Conservation (phyloP, 2,113 vertebrate species). For the Lipophrys pholis region DNA sequence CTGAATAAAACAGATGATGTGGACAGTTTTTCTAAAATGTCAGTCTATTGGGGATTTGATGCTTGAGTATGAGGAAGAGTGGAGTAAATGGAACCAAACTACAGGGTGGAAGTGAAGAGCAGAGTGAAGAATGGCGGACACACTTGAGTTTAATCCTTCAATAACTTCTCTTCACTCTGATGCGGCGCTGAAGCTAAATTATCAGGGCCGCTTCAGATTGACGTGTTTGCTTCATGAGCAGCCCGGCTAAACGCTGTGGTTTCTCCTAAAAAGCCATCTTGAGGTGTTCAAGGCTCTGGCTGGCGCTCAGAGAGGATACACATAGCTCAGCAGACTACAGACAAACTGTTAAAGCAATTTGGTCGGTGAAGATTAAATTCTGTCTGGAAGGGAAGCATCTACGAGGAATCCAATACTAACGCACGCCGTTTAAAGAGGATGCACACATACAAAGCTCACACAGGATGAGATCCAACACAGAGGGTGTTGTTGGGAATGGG, state of each 20-base stretch:
- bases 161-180: neutral
- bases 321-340: constrained; percentile 24
- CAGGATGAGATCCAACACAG: neutral
- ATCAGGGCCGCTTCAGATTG: constrained; percentile 1
- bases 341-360: constrained; percentile 34
- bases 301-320: constrained; percentile 19
- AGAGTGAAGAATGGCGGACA: neutral
- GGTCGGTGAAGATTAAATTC: constrained; percentile 20
- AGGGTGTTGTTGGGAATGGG: neutral
- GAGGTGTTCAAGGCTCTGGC: neutral
- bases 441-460: neutral
- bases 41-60: neutral
- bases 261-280: neutral
- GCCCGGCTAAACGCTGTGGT: neutral
- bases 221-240: neutral
- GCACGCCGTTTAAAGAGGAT: constrained; percentile 1
- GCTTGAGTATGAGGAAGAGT: neutral
- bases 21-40: neutral
- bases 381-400: constrained; percentile 22
- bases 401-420: constrained; percentile 20
- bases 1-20: neutral
- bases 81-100: constrained; percentile 4
- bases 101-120: constrained; percentile 12
- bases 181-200: constrained; percentile 6
- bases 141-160: neutral